Percentiles rank a stretch among this genome's conserved stretches.
These are phyloP conservation scores for Argyra leucocephala DNA, from an alignment of 2,888 invertebrate genomes.

Conservation along the genomic window DNA sequence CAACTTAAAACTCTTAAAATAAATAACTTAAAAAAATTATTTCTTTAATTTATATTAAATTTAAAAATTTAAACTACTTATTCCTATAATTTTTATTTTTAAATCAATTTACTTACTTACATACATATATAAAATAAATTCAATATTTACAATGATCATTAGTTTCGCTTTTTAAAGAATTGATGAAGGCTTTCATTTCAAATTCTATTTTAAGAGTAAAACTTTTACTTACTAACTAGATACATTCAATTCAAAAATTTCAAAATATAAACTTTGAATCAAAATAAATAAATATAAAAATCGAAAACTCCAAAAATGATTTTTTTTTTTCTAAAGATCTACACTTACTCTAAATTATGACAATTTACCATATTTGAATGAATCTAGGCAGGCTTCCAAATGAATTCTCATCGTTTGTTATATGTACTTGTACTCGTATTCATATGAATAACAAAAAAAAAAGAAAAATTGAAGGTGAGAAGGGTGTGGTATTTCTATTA, in stretches of 20 bases:
- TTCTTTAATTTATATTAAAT: no score
- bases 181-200: not conserved
- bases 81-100: no score
- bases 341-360: constrained; percentile 6
- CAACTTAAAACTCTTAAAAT: no score
- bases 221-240: no score
- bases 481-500: constrained; percentile 6
- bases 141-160: not conserved
- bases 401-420: not conserved
- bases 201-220: no score
- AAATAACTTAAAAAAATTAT: no score
- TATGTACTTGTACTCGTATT: not conserved
- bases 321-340: no score
- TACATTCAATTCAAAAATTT: not conserved
- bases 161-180: not conserved
- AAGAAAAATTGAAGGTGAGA: not conserved
- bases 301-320: not conserved
- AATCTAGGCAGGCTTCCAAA: not conserved
- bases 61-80: no score
- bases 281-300: not conserved
- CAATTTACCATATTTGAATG: constrained; percentile 3
- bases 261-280: not conserved
- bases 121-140: no score
- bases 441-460: no score
- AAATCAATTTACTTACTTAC: no score